Conservation (phyloP, 2,797 vertebrate species). For the Anas flavirostris region DNA sequence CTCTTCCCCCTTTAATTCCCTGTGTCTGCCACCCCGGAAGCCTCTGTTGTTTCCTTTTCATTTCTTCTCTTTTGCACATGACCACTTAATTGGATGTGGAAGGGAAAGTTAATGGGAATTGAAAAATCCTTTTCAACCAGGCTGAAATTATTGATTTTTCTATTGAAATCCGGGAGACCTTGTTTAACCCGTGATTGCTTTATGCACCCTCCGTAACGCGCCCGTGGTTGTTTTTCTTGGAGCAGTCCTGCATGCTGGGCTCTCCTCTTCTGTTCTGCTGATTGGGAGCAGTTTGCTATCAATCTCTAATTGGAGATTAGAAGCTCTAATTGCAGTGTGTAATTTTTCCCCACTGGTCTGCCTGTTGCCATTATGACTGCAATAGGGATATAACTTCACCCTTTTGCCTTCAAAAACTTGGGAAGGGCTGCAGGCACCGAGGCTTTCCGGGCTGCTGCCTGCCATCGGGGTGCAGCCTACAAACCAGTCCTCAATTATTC, state of each 20-base stretch:
- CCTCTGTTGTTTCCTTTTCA: background rate
- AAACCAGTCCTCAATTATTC: rapidly evolving
- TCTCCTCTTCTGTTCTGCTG: background rate
- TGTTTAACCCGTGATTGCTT: constrained; percentile 15
- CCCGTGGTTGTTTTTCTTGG: background rate
- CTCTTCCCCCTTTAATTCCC: background rate
- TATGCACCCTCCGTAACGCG: background rate
- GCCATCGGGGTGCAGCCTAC: rapidly evolving
- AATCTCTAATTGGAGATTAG: background rate
- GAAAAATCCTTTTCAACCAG: background rate
- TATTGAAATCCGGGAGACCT: background rate
- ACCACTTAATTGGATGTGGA: background rate
- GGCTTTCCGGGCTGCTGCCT: rapidly evolving
- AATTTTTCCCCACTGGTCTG: background rate
- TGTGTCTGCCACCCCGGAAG: background rate
- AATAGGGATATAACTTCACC: background rate
- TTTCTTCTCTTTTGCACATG: background rate
- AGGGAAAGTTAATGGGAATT: background rate
- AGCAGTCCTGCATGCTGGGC: rapidly evolving
- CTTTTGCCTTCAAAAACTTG: background rate
- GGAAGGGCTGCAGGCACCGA: rapidly evolving
- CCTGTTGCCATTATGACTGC: background rate
- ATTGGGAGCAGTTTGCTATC: background rate
- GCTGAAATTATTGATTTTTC: background rate
- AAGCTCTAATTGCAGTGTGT: background rate